Percentiles rank a stretch among this genome's conserved stretches.
These are phyloP conservation scores for Lycia hirtaria DNA, from an alignment of 2,888 invertebrate species.

Conservation along the genomic window DNA sequence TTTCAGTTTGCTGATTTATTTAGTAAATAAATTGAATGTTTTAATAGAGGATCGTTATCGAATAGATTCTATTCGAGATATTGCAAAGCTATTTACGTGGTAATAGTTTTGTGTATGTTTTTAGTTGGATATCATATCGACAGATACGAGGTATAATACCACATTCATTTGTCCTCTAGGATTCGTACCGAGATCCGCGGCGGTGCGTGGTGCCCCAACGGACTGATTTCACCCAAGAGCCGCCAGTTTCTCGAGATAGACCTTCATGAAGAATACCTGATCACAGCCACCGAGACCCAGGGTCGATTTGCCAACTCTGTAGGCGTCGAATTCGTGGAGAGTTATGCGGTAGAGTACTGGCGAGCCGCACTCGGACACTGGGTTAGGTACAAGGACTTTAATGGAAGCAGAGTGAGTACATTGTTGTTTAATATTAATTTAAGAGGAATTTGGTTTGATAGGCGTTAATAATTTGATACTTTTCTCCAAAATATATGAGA, in stretches of 20 bases:
- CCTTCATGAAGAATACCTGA: slow-evolving; percentile 89
- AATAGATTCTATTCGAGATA: background rate
- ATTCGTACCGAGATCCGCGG: slow-evolving; percentile 94
- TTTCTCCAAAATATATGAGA: too few relatives aligned
- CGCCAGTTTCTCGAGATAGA: slow-evolving; percentile 94
- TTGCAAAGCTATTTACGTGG: too few relatives aligned
- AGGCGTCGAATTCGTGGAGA: slow-evolving; percentile 94
- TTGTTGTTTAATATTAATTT: background rate
- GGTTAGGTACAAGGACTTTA: slow-evolving; percentile 92
- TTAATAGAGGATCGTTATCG: slow-evolving; percentile 1
- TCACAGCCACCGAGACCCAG: slow-evolving; percentile 95
- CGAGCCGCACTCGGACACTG: slow-evolving; percentile 88
- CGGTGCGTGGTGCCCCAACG: slow-evolving; percentile 97
- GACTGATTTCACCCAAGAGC: slow-evolving; percentile 90
- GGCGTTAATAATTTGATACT: too few relatives aligned
- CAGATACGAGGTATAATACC: too few relatives aligned
- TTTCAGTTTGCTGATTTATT: slow-evolving; percentile 24
- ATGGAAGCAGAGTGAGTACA: slow-evolving; percentile 89
- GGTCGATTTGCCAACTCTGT: slow-evolving; percentile 96
- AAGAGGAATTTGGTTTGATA: too few relatives aligned
- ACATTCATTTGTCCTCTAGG: slow-evolving; percentile 80
- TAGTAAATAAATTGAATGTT: slow-evolving; percentile 31
- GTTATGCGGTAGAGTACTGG: slow-evolving; percentile 94
- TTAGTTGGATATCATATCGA: too few relatives aligned
- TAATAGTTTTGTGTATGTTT: too few relatives aligned